Base-by-base conservation (phyloP, 37 sponge, comb jelly and placozoan genomes). In the Agelas oroides region DNA sequence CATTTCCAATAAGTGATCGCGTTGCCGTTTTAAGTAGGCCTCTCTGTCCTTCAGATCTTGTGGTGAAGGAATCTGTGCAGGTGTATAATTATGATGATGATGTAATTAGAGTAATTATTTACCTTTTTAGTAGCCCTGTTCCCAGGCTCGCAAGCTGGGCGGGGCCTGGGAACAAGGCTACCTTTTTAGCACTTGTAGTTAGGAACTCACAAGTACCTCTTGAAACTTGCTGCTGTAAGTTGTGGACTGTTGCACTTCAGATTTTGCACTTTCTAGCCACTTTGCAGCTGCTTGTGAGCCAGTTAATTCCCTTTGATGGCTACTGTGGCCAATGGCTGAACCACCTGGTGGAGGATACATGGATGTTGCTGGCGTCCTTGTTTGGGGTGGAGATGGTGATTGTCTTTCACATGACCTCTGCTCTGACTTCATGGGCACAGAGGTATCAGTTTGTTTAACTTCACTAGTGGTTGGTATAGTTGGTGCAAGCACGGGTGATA, bases 221-320 rank as follows among this genome's bases (percentile, higher is more conserved):
- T 5, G 27, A 62, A 24, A 3, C 5, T 2, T 13, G 11, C 27
- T 62, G 64, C 24, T 62, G 64, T 5, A 5, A 62, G 11, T 28
- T 11, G 64, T 78, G 24, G 16, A 3, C 36, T 17, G 55, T 25
- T 46, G 32, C 21, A 37, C 38, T 25, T 90, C 91, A 27, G 53
- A 11, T 75, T 53, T 75, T 53, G 91, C 91, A 85, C 82, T 85
- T 18, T 56, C 74, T 19, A 90, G 46, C 91, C 91, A 90, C 19
- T 14, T 14, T 20, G 46, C 31, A 52, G 80, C 88, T 74, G 81
- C 73, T 13, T 82, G 78, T 41, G 72, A 36, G 11, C 69, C 76
- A 58, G 88, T 56, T 28, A 31, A 28, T 18, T 73, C 81, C 55
- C 23, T 25, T 3, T 28, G 60, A 13, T n/a, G 41, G 33, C 46